Evolutionary conservation across 2,888 invertebrate genomes (phyloP), one percentile per base, ranked within the genome.

Genomic region (Aphidius colemani): DNA sequence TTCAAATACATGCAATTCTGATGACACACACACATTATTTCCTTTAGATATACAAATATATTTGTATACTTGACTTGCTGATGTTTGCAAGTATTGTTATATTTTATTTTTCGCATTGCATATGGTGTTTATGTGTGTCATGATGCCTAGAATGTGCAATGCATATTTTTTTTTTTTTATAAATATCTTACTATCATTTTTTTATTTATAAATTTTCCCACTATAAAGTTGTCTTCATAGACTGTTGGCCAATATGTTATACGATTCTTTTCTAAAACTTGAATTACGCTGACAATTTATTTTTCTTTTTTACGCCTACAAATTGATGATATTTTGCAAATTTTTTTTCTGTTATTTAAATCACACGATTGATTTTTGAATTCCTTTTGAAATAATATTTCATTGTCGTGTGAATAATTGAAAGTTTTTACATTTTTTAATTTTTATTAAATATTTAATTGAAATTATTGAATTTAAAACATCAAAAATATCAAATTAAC

Each of bases 261-360:
- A 43, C 40, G 49, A 49, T 30, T 30, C 43, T 60, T 72, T 73
- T 69, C 73, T 74, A 73, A 72, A 71, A 73, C 71, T 78, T 75
- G 70, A 74, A 78, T 78, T 78, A 75, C 78, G 77, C 78, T 78
- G 77, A 77, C 73, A 60, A 62, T 48, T n/a, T 44, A 60, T 64
- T 66, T 61, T 45, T 53, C 59, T 30, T 30, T 30, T 30, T 30
- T 30, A 5, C 5, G 30, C 30, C 30, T 30, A 30, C 5, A 30
- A 30, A 0, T 30, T 30, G 30, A 30, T 30, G 5, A 5, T 5
- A 30, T 30, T 30, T 30, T 30, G 30, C 1, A 30, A 30, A 5
- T 5, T 30, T 30, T 30, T 13, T 13, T 13, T 18, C 2, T 30
- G 3, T 30, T 30, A 30, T 30, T 30, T 30, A 2, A 30, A 18